A percentile compares a stretch with the other conserved stretches of the same genome.
Evolutionary conservation across 1,140 invertebrate species (phyloP).

Genomic region (Nasonia giraulti): DNA sequence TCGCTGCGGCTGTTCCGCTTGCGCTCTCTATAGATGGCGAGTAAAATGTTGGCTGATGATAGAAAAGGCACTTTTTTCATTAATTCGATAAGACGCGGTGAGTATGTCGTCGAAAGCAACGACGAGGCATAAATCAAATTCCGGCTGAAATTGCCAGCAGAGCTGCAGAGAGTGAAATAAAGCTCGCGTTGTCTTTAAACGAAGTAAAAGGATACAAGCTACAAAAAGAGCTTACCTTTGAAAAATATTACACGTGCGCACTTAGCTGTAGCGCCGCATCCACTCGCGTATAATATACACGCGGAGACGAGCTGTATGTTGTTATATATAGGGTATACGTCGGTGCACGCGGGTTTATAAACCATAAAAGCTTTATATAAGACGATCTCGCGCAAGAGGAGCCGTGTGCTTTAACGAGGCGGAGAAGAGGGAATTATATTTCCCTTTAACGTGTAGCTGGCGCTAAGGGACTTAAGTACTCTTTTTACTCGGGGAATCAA

Average conservation of each 20-base stretch:
- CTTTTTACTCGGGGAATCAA: slow-evolving; percentile 20
- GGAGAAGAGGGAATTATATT: slow-evolving; percentile 4
- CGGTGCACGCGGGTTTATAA: background rate
- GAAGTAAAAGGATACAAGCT: background rate
- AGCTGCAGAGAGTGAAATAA: background rate
- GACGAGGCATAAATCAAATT: too few relatives aligned
- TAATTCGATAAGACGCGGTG: too few relatives aligned
- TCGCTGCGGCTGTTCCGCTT: too few relatives aligned
- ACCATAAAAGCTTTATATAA: slow-evolving; percentile 35
- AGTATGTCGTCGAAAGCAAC: too few relatives aligned
- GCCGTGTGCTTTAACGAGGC: background rate
- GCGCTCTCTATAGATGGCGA: too few relatives aligned
- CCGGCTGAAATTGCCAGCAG: too few relatives aligned
- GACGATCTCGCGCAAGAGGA: background rate
- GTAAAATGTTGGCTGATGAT: too few relatives aligned
- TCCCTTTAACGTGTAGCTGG: background rate
- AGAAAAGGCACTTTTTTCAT: too few relatives aligned
- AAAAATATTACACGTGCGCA: too few relatives aligned
- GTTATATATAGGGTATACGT: too few relatives aligned
- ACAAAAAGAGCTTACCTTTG: background rate
- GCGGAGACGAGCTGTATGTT: too few relatives aligned
- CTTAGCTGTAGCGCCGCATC: too few relatives aligned
- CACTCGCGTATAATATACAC: background rate
- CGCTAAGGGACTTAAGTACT: slow-evolving; percentile 10
- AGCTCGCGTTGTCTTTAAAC: background rate